Conservation (phyloP, 2,888 invertebrate genomes). For the Seira sanloemensis region DNA sequence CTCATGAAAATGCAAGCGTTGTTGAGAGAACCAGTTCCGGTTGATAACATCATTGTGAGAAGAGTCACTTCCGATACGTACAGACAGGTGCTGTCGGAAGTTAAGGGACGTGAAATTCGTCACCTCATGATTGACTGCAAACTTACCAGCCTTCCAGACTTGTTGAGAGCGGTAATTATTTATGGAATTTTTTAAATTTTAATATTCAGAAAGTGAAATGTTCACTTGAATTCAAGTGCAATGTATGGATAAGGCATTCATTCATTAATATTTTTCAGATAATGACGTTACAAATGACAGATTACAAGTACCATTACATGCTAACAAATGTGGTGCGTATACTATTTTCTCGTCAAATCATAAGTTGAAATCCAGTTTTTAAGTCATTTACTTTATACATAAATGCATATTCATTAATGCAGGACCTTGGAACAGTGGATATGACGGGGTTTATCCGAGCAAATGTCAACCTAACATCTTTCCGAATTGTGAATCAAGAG, state of each 20-base stretch:
- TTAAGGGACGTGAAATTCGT: constrained; percentile 76
- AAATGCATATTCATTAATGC: background rate
- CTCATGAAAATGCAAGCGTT: constrained; percentile 77
- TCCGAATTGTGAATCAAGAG: constrained; percentile 70
- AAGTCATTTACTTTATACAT: no score
- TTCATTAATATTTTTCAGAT: constrained; percentile 44
- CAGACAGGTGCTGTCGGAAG: constrained; percentile 77
- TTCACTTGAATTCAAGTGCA: background rate
- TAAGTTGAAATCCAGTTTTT: background rate
- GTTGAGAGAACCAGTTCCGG: constrained; percentile 75
- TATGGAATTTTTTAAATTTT: background rate
- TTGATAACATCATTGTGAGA: constrained; percentile 76
- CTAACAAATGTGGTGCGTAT: constrained; percentile 82
- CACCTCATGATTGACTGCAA: constrained; percentile 77
- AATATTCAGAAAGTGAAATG: background rate
- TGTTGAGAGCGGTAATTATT: constrained; percentile 65
- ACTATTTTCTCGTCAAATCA: background rate
- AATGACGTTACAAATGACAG: constrained; percentile 82
- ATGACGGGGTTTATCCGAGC: constrained; percentile 67
- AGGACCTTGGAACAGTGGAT: constrained; percentile 68
- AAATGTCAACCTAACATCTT: constrained; percentile 71
- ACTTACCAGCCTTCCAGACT: constrained; percentile 73
- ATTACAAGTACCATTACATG: constrained; percentile 89
- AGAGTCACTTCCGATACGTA: constrained; percentile 76
- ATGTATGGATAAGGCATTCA: background rate